Conservation (phyloP, 2,888 invertebrate genomes). For the Priocnemis perturbator region DNA sequence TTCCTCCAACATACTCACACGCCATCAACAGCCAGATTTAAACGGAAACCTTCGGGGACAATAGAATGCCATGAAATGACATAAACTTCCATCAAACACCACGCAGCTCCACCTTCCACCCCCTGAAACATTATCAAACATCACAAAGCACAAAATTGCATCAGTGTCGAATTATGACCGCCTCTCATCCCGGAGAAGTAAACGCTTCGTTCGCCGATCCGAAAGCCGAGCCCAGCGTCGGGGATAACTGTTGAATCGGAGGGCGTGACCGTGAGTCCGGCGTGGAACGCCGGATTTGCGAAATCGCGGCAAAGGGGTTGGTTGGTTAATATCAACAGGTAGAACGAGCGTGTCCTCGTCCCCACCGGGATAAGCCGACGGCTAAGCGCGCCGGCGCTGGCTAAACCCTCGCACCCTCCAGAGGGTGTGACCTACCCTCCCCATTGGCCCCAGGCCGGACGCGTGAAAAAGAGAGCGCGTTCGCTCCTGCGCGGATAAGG, state of each 20-base stretch:
- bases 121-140: too few species aligned
- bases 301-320: constrained; percentile 72
- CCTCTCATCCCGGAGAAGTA: too few species aligned
- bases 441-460: constrained; percentile 68
- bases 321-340: constrained; percentile 75
- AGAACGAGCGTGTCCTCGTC: constrained; percentile 61
- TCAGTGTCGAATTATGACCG: too few species aligned
- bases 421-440: constrained; percentile 72
- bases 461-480: constrained; percentile 66
- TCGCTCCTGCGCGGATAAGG: constrained; percentile 64
- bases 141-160: too few species aligned
- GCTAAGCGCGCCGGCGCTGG: constrained; percentile 75
- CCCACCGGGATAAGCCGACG: constrained; percentile 70
- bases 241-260: constrained; percentile 26
- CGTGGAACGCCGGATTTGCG: constrained; percentile 68
- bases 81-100: too few species aligned
- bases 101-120: too few species aligned
- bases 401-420: constrained; percentile 71
- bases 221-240: constrained; percentile 15
- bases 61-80: too few species aligned
- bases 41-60: too few species aligned
- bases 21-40: too few species aligned
- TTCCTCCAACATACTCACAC: too few species aligned
- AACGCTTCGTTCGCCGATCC: constrained; percentile 15
- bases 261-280: constrained; percentile 65